phyloP scores from a whole-genome alignment of 2,888 invertebrate species.

The Antitype chi region DNA sequence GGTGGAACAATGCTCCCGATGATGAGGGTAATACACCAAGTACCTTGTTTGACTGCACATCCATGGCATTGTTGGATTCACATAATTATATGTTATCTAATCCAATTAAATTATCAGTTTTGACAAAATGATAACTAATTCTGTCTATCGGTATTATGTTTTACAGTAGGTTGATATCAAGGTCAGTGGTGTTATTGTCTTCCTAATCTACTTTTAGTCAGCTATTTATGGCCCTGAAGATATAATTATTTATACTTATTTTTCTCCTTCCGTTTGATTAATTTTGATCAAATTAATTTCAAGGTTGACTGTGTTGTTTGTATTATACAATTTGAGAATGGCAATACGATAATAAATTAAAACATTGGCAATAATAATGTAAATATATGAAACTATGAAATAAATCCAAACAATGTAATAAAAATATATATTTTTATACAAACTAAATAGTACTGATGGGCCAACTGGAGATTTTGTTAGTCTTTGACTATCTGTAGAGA shows the following conservation, averaged over 20 bases:
- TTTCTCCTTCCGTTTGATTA: slow-evolving; percentile 27
- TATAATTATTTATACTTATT: slow-evolving; percentile 6
- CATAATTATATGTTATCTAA: slow-evolving; percentile 26
- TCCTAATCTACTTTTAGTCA: slow-evolving; percentile 20
- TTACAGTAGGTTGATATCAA: slow-evolving; percentile 23
- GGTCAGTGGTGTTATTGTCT: slow-evolving; percentile 13
- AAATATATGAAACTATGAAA: no score
- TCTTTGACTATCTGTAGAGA: no score
- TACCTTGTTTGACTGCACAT: neutral
- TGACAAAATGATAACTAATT: slow-evolving; percentile 8
- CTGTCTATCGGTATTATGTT: neutral
- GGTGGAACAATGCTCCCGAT: neutral
- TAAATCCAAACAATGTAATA: no score
- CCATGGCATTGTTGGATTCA: slow-evolving; percentile 4
- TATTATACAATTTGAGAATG: neutral
- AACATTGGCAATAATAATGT: no score
- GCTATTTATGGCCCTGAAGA: slow-evolving; percentile 26
- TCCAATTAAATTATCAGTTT: slow-evolving; percentile 26
- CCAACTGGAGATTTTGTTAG: no score
- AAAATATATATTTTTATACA: no score
- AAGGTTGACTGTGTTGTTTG: neutral
- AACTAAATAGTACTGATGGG: no score
- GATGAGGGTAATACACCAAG: neutral
- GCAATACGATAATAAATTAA: neutral
- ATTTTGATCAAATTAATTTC: neutral